A percentile compares a stretch with the other conserved stretches of the same genome.
Conservation (phyloP, 2,797 vertebrate genomes). For the Gymnopithys bicolor region DNA sequence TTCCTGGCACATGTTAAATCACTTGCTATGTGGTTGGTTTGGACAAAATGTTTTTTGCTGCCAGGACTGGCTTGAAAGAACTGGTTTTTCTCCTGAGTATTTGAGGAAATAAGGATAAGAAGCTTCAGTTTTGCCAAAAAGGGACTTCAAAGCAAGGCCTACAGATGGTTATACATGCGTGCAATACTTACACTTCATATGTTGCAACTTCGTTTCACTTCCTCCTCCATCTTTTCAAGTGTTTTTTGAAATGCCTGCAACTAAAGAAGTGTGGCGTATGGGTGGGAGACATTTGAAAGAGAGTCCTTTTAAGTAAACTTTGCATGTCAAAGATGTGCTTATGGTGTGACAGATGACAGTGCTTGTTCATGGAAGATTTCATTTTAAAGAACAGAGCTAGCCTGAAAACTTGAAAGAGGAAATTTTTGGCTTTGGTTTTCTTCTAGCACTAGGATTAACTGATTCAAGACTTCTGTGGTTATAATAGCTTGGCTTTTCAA, state of each 20-base stretch:
- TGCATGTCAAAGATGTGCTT: not conserved
- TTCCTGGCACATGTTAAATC: conserved; percentile 3
- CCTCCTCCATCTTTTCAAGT: not conserved
- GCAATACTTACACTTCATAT: not conserved
- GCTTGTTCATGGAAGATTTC: not conserved
- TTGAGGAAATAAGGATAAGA: conserved; percentile 1
- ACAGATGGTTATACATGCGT: not conserved
- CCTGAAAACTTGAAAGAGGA: not conserved
- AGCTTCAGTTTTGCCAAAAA: not conserved
- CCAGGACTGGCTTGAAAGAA: conserved; percentile 7
- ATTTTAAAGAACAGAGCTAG: not conserved
- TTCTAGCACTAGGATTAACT: not conserved
- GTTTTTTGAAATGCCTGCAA: not conserved
- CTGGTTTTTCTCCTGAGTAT: not conserved
- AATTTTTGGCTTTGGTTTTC: not conserved
- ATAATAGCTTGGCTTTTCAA: not conserved
- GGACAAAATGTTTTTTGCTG: not conserved
- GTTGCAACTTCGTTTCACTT: not conserved
- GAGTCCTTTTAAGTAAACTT: not conserved
- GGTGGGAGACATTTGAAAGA: not conserved
- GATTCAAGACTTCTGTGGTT: not conserved
- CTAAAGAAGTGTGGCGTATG: not conserved
- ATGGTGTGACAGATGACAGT: not conserved
- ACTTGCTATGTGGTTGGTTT: not conserved
- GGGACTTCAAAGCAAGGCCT: conserved; percentile 18